phyloP scores from a whole-genome alignment of 2,113 vertebrate species.

The Galemys pyrenaicus region DNA sequence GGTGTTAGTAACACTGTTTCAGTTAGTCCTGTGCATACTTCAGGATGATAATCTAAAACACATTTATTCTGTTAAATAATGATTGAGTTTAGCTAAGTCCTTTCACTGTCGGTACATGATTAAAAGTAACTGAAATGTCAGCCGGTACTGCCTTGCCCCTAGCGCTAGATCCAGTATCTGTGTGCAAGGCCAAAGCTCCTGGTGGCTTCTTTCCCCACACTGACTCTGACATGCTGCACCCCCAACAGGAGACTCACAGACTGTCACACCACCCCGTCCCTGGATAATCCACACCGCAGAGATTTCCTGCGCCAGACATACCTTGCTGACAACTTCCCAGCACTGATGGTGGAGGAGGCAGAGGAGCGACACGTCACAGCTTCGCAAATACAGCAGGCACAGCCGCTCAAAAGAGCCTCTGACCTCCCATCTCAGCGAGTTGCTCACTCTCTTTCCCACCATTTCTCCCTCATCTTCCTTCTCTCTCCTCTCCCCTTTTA shows the following conservation, averaged over 20 bases:
- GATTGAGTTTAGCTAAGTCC: not conserved
- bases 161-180: not conserved
- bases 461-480: not conserved
- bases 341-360: not conserved
- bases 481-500: not conserved
- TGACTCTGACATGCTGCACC: not conserved
- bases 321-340: not conserved
- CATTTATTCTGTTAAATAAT: not conserved
- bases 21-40: not conserved
- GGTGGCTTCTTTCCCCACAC: not conserved
- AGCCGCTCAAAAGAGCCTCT: not conserved
- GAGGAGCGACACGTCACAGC: rapidly evolving
- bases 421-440: not conserved
- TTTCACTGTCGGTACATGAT: not conserved
- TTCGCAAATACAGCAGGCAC: not conserved
- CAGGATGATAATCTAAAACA: not conserved
- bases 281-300: not conserved
- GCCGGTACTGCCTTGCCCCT: not conserved
- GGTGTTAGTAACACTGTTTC: not conserved
- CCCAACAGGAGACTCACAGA: not conserved
- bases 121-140: not conserved
- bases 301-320: not conserved
- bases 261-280: not conserved
- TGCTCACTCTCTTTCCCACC: not conserved
- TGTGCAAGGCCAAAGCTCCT: not conserved